Conservation (phyloP, 2,113 vertebrate species). For the Atractosteus spatula region DNA sequence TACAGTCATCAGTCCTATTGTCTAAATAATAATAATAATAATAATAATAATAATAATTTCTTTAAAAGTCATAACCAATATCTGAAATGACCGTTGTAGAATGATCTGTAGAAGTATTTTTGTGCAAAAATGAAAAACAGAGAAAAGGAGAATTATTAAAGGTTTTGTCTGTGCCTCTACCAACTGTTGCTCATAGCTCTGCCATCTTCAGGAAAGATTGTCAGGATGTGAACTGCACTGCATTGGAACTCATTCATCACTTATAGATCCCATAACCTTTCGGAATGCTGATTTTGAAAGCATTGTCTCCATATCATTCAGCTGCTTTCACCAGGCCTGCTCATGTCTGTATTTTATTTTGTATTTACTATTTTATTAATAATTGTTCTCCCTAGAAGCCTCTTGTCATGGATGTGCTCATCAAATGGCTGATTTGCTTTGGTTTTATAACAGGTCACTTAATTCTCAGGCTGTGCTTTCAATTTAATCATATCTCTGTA, state of each 20-base stretch:
- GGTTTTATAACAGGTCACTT: slow-evolving; percentile 66
- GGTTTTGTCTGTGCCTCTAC: too few relatives aligned
- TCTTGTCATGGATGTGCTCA: slow-evolving; percentile 41
- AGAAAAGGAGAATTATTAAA: too few relatives aligned
- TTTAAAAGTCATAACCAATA: not conserved
- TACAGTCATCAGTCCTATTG: too few relatives aligned
- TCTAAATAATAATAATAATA: not conserved
- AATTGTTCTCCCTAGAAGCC: not conserved
- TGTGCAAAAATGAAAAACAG: not conserved
- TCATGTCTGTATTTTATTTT: not conserved
- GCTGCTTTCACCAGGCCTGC: too few relatives aligned
- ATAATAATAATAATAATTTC: not conserved
- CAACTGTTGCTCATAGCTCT: too few relatives aligned
- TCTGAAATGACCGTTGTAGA: not conserved
- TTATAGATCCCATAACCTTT: too few relatives aligned
- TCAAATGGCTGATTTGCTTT: slow-evolving; percentile 65
- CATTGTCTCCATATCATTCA: too few relatives aligned
- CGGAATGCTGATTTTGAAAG: too few relatives aligned
- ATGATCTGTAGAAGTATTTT: slow-evolving; percentile 3
- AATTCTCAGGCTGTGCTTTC: slow-evolving; percentile 80
- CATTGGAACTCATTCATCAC: too few relatives aligned
- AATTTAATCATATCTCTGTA: slow-evolving; percentile 73
- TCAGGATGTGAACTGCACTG: too few relatives aligned
- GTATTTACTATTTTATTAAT: slow-evolving; percentile 21
- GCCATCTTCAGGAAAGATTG: too few relatives aligned